Evolutionary conservation across 2,888 invertebrate species (phyloP).

Genomic region (Formica aserva): DNA sequence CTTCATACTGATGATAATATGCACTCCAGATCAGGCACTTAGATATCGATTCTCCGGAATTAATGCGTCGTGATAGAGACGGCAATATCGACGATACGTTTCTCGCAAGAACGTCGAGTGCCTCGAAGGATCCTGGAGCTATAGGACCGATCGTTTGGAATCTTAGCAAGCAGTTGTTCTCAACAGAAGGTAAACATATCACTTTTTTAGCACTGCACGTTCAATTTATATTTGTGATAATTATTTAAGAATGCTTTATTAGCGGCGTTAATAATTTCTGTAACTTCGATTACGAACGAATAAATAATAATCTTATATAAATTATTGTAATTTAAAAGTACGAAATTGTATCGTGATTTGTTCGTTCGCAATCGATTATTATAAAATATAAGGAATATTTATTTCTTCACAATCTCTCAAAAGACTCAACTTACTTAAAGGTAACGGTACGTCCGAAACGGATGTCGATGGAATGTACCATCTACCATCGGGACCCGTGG

Average conservation of each 20-base stretch:
- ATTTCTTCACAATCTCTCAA: slow-evolving; percentile 50
- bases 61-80: slow-evolving; percentile 71
- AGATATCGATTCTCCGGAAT: slow-evolving; percentile 82
- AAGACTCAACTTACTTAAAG: slow-evolving; percentile 64
- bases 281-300: slow-evolving; percentile 44
- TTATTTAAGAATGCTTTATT: not conserved
- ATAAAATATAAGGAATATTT: not conserved
- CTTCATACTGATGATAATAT: not conserved
- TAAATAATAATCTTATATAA: not conserved
- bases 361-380: slow-evolving; percentile 51
- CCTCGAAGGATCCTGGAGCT: slow-evolving; percentile 91
- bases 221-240: slow-evolving; percentile 11
- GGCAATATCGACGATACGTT: slow-evolving; percentile 80
- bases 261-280: not conserved
- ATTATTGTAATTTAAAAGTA: not conserved
- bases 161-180: slow-evolving; percentile 89
- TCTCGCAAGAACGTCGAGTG: slow-evolving; percentile 90
- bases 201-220: not conserved
- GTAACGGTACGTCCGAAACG: slow-evolving; percentile 73
- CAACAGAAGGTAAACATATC: slow-evolving; percentile 74
- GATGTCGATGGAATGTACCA: slow-evolving; percentile 74
- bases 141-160: slow-evolving; percentile 95
- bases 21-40: slow-evolving; percentile 79
- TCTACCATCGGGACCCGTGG: slow-evolving; percentile 84
- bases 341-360: not conserved